These are phyloP conservation scores for Tetramorium bicarinatum DNA, from an alignment of 2,888 invertebrate genomes.

Conservation along the genomic window DNA sequence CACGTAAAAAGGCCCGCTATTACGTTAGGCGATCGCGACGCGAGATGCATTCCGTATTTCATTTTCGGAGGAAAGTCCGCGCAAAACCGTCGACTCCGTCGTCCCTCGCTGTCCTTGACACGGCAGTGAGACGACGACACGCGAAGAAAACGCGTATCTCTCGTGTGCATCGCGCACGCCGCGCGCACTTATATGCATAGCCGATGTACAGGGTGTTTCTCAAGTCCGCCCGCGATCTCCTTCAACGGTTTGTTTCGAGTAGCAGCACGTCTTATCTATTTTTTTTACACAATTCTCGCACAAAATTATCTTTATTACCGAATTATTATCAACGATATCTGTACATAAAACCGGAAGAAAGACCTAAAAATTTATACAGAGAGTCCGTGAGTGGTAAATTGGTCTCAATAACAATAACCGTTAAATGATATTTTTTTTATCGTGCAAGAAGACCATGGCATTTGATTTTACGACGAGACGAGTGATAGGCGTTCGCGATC, in stretches of 20 bases:
- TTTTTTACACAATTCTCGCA: background rate
- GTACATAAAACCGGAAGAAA: background rate
- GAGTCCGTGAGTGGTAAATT: background rate
- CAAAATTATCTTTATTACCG: background rate
- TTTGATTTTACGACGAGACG: background rate
- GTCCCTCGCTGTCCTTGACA: conserved; percentile 83
- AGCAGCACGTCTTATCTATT: background rate
- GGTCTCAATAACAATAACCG: background rate
- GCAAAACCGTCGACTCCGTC: conserved; percentile 76
- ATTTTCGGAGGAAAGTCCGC: conserved; percentile 64
- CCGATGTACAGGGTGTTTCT: conserved; percentile 33
- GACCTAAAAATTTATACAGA: too few species aligned
- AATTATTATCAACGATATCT: background rate
- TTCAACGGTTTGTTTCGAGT: background rate
- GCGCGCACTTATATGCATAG: conserved; percentile 21
- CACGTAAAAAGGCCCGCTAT: background rate
- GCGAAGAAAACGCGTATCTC: conserved; percentile 67
- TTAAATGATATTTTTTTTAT: background rate
- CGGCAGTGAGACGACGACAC: conserved; percentile 78
- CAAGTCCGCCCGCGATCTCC: background rate
- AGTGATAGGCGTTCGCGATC: conserved; percentile 27
- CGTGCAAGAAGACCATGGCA: background rate
- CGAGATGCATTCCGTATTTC: conserved; percentile 39
- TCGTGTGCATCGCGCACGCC: conserved; percentile 58
- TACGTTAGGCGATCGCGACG: conserved; percentile 25